phyloP scores from a whole-genome alignment of 1,140 invertebrate genomes.

The Drosophila bifasciata region DNA sequence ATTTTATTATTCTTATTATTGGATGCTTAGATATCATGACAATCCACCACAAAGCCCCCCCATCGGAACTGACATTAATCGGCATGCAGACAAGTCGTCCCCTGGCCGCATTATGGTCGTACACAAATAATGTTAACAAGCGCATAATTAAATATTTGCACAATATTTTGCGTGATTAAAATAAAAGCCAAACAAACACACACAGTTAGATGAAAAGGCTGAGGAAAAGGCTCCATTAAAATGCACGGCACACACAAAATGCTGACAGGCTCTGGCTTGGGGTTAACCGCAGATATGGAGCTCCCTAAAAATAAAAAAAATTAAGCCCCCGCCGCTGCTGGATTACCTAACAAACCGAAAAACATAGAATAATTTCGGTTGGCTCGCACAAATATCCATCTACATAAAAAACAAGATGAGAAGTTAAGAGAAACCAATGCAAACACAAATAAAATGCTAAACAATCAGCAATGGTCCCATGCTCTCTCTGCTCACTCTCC shows the following conservation, averaged over 20 bases:
- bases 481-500: neutral
- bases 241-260: constrained; percentile 63
- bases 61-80: constrained; percentile 32
- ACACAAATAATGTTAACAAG: constrained; percentile 77
- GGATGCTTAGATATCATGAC: constrained; percentile 1
- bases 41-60: constrained; percentile 2
- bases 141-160: constrained; percentile 77
- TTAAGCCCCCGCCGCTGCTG: constrained; percentile 58
- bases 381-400: constrained; percentile 44
- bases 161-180: constrained; percentile 78
- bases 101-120: constrained; percentile 49
- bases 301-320: constrained; percentile 66
- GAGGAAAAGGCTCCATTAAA: constrained; percentile 49
- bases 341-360: constrained; percentile 71
- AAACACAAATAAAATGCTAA: constrained; percentile 42
- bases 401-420: constrained; percentile 12
- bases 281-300: constrained; percentile 51
- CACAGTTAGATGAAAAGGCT: constrained; percentile 21
- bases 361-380: constrained; percentile 59
- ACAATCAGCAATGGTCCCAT: constrained; percentile 50
- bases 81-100: constrained; percentile 35
- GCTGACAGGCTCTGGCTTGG: constrained; percentile 30
- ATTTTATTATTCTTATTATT: too few relatives aligned
- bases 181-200: constrained; percentile 63
- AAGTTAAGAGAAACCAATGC: constrained; percentile 6